These are phyloP conservation scores for Pinctada fucata DNA, from an alignment of 2,888 invertebrate genomes.

Conservation along the genomic window DNA sequence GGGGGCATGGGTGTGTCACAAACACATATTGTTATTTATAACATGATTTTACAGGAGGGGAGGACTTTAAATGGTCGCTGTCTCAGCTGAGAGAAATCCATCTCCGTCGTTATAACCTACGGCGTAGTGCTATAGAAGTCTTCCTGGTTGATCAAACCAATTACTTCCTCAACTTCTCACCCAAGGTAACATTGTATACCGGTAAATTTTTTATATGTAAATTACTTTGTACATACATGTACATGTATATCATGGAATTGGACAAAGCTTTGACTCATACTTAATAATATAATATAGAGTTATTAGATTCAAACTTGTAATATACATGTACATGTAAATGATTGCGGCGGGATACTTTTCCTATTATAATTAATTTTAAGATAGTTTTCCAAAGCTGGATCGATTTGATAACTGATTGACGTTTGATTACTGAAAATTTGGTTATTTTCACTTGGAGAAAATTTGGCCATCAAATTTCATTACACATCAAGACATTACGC, in stretches of 20 bases:
- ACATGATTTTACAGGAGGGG: slow-evolving; percentile 60
- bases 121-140: slow-evolving; percentile 83
- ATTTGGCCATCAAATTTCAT: too few species aligned
- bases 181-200: slow-evolving; percentile 78
- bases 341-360: too few species aligned
- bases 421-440: too few species aligned
- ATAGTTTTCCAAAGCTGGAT: too few species aligned
- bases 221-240: not conserved
- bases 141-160: slow-evolving; percentile 83
- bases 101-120: slow-evolving; percentile 82
- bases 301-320: too few species aligned
- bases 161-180: slow-evolving; percentile 83
- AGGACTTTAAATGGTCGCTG: slow-evolving; percentile 79
- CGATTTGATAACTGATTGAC: too few species aligned
- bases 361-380: too few species aligned
- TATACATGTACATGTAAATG: too few species aligned
- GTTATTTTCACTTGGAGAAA: too few species aligned
- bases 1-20: too few species aligned
- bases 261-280: not conserved
- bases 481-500: too few species aligned
- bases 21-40: not conserved
- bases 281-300: too few species aligned
- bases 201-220: not conserved
- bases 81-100: slow-evolving; percentile 82
- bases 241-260: not conserved